These are phyloP conservation scores for Acromyrmex charruanus DNA, from an alignment of 1,140 invertebrate genomes.

Conservation along the genomic window DNA sequence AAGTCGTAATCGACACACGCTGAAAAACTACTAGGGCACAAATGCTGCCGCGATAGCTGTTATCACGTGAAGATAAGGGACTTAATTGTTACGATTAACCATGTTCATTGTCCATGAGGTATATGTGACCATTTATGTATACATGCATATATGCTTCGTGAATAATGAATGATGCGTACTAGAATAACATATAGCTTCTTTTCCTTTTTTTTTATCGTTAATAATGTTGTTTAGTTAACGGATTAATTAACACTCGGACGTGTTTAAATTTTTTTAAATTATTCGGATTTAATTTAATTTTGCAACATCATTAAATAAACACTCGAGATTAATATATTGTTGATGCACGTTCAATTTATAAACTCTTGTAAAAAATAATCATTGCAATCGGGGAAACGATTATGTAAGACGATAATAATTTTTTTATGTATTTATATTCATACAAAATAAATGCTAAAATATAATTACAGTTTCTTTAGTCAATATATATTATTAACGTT, in stretches of 20 bases:
- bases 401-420: background rate
- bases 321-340: background rate
- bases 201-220: background rate
- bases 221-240: background rate
- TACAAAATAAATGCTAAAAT: background rate
- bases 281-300: constrained; percentile 8
- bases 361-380: background rate
- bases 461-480: background rate
- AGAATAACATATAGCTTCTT: background rate
- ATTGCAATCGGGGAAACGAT: background rate
- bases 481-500: background rate
- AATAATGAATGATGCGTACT: background rate
- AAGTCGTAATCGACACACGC: background rate
- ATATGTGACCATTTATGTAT: background rate
- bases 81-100: constrained; percentile 38
- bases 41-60: constrained; percentile 8
- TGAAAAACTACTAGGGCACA: constrained; percentile 30
- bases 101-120: background rate
- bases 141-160: background rate
- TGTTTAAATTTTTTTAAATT: background rate
- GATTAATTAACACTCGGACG: background rate
- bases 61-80: constrained; percentile 35
- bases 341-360: background rate
- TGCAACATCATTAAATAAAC: background rate
- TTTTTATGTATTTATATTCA: background rate